Conservation (phyloP, 2,113 vertebrate species). For the Zosterops japonicus region DNA sequence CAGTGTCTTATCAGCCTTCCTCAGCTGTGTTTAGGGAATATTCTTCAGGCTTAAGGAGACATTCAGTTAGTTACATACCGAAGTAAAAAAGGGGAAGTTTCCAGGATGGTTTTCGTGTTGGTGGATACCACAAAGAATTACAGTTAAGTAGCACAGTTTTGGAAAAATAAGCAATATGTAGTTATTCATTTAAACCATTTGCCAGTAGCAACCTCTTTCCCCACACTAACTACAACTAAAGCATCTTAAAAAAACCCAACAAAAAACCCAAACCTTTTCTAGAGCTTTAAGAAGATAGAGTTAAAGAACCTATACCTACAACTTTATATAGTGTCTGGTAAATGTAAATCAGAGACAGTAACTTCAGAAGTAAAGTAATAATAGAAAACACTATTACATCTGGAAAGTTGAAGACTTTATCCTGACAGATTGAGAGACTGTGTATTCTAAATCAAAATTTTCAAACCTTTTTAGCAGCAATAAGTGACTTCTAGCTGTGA, state of each 20-base stretch:
- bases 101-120: neutral
- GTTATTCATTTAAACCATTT: neutral
- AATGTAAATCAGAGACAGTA: neutral
- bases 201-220: neutral
- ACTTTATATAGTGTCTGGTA: neutral
- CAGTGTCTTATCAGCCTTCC: neutral
- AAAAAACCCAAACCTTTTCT: neutral
- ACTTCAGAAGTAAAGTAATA: neutral
- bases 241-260: rapidly evolving
- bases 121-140: neutral
- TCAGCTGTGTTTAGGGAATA: neutral
- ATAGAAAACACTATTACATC: neutral
- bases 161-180: neutral
- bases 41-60: neutral
- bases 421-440: neutral
- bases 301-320: neutral
- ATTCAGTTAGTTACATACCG: neutral
- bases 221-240: neutral
- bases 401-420: neutral
- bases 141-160: neutral
- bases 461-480: neutral
- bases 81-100: neutral
- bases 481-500: neutral
- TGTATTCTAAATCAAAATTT: neutral
- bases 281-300: neutral